phyloP scores from a whole-genome alignment of 2,888 invertebrate species.

The Mythimna pallens region DNA sequence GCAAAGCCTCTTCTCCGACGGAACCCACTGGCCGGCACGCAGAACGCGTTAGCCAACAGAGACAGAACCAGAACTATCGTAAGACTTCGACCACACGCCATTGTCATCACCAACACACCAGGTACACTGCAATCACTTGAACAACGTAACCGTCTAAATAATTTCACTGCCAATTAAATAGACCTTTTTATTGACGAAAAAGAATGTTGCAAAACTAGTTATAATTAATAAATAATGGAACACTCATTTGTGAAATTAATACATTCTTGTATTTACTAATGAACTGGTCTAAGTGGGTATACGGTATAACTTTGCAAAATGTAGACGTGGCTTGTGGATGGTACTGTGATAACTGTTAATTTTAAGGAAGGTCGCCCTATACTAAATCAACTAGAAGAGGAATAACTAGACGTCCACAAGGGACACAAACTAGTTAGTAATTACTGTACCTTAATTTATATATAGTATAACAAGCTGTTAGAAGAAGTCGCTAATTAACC shows the following conservation, averaged over 20 bases:
- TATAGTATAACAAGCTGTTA: not conserved
- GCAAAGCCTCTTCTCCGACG: constrained; percentile 60
- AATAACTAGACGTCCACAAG: not conserved
- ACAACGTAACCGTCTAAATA: constrained; percentile 36
- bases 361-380: not conserved
- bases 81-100: constrained; percentile 73
- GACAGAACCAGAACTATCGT: constrained; percentile 70
- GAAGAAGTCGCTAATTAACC: not conserved
- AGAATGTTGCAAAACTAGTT: constrained; percentile 56
- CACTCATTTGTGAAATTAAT: constrained; percentile 35
- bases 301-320: not conserved
- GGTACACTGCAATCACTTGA: constrained; percentile 63
- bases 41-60: constrained; percentile 75
- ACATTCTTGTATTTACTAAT: constrained; percentile 25
- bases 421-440: not conserved
- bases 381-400: not conserved
- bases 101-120: constrained; percentile 59
- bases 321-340: not conserved
- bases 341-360: constrained; percentile 11
- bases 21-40: constrained; percentile 68
- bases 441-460: not conserved
- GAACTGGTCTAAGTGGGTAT: constrained; percentile 14
- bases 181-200: constrained; percentile 18
- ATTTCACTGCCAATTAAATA: constrained; percentile 26
- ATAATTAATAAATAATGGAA: constrained; percentile 34